phyloP scores from a whole-genome alignment of 1,140 invertebrate genomes.

The Cyclargus thomasi region DNA sequence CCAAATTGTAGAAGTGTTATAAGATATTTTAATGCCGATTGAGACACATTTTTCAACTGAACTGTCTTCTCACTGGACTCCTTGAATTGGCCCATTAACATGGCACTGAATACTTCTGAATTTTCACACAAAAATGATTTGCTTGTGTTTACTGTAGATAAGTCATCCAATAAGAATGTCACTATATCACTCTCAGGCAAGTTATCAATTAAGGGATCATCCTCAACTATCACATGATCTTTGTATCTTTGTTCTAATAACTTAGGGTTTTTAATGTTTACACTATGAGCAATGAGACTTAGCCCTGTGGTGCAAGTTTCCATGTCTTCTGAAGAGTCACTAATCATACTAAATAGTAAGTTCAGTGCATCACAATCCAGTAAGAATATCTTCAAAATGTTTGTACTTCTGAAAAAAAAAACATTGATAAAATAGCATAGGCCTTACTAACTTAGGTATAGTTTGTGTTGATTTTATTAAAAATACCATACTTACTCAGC shows the following conservation, averaged over 20 bases:
- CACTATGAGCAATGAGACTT: constrained; percentile 58
- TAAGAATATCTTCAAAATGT: constrained; percentile 63
- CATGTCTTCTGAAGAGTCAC: constrained; percentile 57
- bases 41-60: constrained; percentile 75
- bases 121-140: constrained; percentile 77
- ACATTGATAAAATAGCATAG: constrained; percentile 3
- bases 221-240: constrained; percentile 48
- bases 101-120: constrained; percentile 79
- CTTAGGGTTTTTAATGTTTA: constrained; percentile 73
- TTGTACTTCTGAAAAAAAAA: constrained; percentile 53
- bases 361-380: constrained; percentile 63
- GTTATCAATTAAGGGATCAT: constrained; percentile 60
- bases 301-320: constrained; percentile 64
- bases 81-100: constrained; percentile 80
- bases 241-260: constrained; percentile 59
- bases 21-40: constrained; percentile 74
- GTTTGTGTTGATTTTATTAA: not conserved
- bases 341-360: constrained; percentile 49
- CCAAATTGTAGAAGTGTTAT: constrained; percentile 73
- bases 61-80: constrained; percentile 78
- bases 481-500: constrained; percentile 57
- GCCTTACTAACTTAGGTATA: not conserved
- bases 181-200: constrained; percentile 66
- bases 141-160: constrained; percentile 76
- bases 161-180: constrained; percentile 80